Base-by-base conservation (phyloP, 2,888 invertebrate species). In the Acronicta alni region DNA sequence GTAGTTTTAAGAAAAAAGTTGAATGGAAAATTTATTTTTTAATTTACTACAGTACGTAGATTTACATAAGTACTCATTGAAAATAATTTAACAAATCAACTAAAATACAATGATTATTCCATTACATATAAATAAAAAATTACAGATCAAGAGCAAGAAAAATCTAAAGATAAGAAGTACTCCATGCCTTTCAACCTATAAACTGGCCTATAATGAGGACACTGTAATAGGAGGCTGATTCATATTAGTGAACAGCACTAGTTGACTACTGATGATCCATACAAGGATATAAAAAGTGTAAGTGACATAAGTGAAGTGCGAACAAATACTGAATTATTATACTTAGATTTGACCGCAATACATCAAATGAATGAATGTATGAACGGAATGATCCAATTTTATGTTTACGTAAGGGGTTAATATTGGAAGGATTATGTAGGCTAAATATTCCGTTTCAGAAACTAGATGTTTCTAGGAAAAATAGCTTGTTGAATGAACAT, bases 221-320 rank as follows among this genome's bases (percentile, higher is more conserved):
- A 26, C 26, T 32, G 2, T 32, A 4, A 38, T 18, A 26, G 12
- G 17, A 26, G 17, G 10, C 17, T 15, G 4, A 39, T 9, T 18
- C 5, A 2, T 17, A 20, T 20, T 38, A 42, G n/a, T 32, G 53
- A 64, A 38, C 26, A 63, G 17, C 12, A 8, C 32, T 51, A 51
- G n/a, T n/a, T 42, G 35, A 48, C n/a, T 35, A 35, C 6, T 47
- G 32, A 18, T 43, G 26, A 53, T 59, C 44, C 18, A 37, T 45
- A 57, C 43, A 71, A 69, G 59, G 64, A 69, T 68, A 39, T 60
- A 64, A 72, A 72, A 74, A 72, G 72, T 57, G 65, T 42, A 70
- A 72, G 72, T 72, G 75, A 41, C 8, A 72, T 15, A 20, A 14
- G n/a, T n/a, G n/a, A n/a, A 35, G 17, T 38, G 59, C 53, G 64